A percentile compares a stretch with the other conserved stretches of the same genome.
Conservation (phyloP, 2,797 vertebrate genomes). For the Paramormyrops hopkinsi region DNA sequence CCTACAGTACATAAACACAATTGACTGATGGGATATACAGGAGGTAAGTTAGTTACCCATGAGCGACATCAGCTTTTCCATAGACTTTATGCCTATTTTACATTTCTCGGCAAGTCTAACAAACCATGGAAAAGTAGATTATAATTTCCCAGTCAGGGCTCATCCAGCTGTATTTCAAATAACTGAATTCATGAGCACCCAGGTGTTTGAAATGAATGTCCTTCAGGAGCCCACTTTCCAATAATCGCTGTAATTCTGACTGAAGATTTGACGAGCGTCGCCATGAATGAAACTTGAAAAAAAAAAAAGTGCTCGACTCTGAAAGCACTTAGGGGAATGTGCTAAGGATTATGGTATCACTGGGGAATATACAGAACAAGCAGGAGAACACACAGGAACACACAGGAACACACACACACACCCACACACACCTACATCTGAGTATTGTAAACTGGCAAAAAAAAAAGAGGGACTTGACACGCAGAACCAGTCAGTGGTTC, state of each 20-base stretch:
- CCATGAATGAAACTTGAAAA: background rate
- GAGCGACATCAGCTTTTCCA: background rate
- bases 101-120: background rate
- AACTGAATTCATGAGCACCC: background rate
- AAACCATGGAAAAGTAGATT: background rate
- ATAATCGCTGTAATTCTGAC: background rate
- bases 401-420: background rate
- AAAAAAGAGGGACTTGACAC: background rate
- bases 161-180: background rate
- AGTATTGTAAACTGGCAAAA: background rate
- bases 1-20: background rate
- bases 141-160: constrained; percentile 5
- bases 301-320: background rate
- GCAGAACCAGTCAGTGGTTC: background rate
- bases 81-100: background rate
- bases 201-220: constrained; percentile 12
- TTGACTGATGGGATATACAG: background rate
- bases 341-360: background rate
- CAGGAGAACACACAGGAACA: background rate
- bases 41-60: background rate
- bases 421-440: background rate
- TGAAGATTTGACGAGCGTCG: background rate
- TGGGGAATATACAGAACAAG: background rate
- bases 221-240: background rate
- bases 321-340: background rate